Evolutionary conservation across 2,797 vertebrate species (phyloP).

Genomic region (Rachycentron canadum): DNA sequence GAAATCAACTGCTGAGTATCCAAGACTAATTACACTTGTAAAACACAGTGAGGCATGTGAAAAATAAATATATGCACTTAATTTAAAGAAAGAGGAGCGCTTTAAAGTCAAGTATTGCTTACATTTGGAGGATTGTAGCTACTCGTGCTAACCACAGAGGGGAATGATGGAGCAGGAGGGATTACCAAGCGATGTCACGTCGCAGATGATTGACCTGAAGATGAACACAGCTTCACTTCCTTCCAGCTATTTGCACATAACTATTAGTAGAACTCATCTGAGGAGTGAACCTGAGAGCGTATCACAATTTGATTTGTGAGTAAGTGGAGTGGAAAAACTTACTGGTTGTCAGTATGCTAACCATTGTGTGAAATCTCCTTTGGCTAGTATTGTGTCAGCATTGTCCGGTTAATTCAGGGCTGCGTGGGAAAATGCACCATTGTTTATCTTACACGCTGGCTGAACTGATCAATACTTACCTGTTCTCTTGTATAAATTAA

Average conservation of each 20-base stretch:
- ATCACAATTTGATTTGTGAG: conserved; percentile 47
- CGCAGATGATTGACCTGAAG: conserved; percentile 67
- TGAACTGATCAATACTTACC: conserved; percentile 47
- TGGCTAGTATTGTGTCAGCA: conserved; percentile 16
- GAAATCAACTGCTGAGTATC: conserved; percentile 83
- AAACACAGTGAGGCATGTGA: conserved; percentile 81
- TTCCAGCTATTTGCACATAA: conserved; percentile 56
- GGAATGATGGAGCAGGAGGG: conserved; percentile 57
- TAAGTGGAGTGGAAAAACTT: conserved; percentile 23
- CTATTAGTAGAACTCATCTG: conserved; percentile 55
- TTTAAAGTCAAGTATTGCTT: conserved; percentile 64
- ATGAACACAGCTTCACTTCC: conserved; percentile 69
- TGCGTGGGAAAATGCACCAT: conserved; percentile 13
- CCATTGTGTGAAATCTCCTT: conserved; percentile 23
- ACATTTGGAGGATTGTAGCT: conserved; percentile 65
- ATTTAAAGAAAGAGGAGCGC: conserved; percentile 73
- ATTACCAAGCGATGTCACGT: conserved; percentile 65
- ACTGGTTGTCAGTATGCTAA: conserved; percentile 32
- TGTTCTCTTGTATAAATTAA: conserved; percentile 21
- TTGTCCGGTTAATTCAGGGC: conserved; percentile 49
- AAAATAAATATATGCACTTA: conserved; percentile 80
- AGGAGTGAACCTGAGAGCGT: conserved; percentile 39
- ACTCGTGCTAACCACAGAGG: conserved; percentile 55
- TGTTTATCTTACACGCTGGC: conserved; percentile 33
- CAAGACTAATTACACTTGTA: conserved; percentile 88